phyloP scores from a whole-genome alignment of 2,888 invertebrate genomes.

The Incurvaria masculella region DNA sequence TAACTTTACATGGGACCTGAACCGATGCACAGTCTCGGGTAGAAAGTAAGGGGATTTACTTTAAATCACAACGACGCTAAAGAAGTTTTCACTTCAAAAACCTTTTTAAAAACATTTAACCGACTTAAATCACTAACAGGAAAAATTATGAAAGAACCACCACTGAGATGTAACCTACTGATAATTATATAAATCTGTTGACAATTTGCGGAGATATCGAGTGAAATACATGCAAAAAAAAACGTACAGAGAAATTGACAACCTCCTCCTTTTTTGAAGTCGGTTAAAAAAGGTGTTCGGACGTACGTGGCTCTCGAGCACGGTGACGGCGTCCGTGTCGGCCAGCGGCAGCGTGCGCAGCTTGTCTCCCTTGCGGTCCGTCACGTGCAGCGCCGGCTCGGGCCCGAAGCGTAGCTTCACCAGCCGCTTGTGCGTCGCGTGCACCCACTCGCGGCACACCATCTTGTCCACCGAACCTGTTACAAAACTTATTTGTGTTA shows the following conservation, averaged over 20 bases:
- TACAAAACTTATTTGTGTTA: too few species aligned
- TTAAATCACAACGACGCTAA: too few species aligned
- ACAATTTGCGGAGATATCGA: too few species aligned
- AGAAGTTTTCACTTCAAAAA: too few species aligned
- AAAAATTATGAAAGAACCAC: conserved; percentile 6
- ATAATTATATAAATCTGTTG: neutral
- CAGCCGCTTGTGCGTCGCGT: conserved; percentile 84
- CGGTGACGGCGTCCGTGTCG: conserved; percentile 72
- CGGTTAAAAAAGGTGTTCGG: conserved; percentile 8
- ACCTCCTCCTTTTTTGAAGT: neutral
- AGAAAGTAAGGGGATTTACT: too few species aligned
- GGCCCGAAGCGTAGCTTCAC: conserved; percentile 91
- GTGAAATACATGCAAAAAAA: neutral
- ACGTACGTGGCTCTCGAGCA: conserved; percentile 82
- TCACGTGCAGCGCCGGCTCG: conserved; percentile 80
- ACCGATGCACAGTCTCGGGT: too few species aligned
- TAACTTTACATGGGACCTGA: too few species aligned
- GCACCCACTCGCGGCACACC: conserved; percentile 92
- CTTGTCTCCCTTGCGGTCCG: conserved; percentile 90
- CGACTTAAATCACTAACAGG: too few species aligned
- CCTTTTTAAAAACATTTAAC: too few species aligned
- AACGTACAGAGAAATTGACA: too few species aligned
- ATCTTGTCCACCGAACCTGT: conserved; percentile 81
- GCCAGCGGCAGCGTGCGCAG: conserved; percentile 77
- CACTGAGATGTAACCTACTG: too few species aligned